Evolutionary conservation across 2,113 vertebrate genomes (phyloP), one percentile per base, ranked within the genome.

Genomic region (Sitta europaea): DNA sequence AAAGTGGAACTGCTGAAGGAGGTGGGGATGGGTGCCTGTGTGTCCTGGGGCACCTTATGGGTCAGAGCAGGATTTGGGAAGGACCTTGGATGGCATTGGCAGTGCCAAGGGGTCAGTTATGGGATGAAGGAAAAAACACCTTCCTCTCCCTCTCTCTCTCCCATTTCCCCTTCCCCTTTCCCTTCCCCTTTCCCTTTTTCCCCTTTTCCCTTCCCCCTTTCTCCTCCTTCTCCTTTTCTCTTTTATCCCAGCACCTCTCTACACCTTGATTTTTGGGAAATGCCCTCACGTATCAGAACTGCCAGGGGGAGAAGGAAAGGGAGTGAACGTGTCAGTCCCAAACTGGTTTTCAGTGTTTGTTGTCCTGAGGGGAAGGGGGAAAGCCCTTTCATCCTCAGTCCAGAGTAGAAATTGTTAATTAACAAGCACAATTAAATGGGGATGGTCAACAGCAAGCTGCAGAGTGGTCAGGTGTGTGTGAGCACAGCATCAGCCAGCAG

Each of bases 151-250:
- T 8, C 3, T 7, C 18, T 25, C 27, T 12, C 15, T 11, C 51
- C 40, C 24, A 5, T 29, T 16, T 48, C 14, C 9, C 14, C 5
- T 4, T 31, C 10, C 20, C 20, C 1, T 13, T 17, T 12, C 47
- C 22, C 15, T 4, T 24, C 3, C 40, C 3, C 3, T 2, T 55
- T 27, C 3, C 12, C 3, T 2, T 53, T 31, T 4, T 4, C 12
- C 6, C 18, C 6, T 10, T 36, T 33, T 12, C 5, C 14, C 3
- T 57, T 22, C 2, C 10, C 8, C 6, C 28, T 7, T 27, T 14
- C 14, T 45, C n/a, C 12, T 31, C 12, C 28, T 38, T 28, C 16
- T 55, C 12, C 62, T 38, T 3, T 23, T 23, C 63, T 71, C 15
- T 25, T 77, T 54, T 9, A 23, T 54, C 43, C 74, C 58, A 77